Evolutionary conservation across 2,797 vertebrate species (phyloP).

Genomic region (Pelodytes ibericus): DNA sequence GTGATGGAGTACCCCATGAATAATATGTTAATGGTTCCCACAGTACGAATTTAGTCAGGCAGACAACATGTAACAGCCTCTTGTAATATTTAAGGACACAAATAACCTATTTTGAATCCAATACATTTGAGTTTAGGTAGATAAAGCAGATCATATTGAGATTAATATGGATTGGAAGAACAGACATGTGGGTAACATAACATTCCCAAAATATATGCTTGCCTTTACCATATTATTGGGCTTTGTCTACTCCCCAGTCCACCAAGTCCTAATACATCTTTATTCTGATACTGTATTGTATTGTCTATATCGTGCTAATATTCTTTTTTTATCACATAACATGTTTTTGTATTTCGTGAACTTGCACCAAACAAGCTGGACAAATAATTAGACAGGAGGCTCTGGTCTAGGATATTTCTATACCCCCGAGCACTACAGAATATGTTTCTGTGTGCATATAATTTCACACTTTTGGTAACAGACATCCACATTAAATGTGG

Average conservation of each 20-base stretch:
- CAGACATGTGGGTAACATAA: background rate
- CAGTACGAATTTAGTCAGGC: background rate
- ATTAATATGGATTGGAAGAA: background rate
- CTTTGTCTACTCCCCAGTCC: background rate
- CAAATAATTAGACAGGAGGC: no score
- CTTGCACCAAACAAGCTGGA: background rate
- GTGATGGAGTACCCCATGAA: background rate
- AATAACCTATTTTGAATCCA: background rate
- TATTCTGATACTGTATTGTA: background rate
- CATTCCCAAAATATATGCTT: background rate
- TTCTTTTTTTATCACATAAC: background rate
- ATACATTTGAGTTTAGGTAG: background rate
- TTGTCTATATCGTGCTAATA: background rate
- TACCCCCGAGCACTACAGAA: background rate
- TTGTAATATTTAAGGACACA: background rate
- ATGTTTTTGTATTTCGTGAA: background rate
- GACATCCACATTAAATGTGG: no score
- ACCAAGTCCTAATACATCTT: no score
- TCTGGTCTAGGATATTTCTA: background rate
- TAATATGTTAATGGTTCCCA: background rate
- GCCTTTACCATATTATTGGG: background rate
- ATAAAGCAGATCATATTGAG: background rate
- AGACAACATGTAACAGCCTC: background rate
- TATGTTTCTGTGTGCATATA: background rate
- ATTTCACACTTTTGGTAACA: background rate